Evolutionary conservation across 2,113 vertebrate genomes (phyloP).

Genomic region (Forbesichthys papilliferus): DNA sequence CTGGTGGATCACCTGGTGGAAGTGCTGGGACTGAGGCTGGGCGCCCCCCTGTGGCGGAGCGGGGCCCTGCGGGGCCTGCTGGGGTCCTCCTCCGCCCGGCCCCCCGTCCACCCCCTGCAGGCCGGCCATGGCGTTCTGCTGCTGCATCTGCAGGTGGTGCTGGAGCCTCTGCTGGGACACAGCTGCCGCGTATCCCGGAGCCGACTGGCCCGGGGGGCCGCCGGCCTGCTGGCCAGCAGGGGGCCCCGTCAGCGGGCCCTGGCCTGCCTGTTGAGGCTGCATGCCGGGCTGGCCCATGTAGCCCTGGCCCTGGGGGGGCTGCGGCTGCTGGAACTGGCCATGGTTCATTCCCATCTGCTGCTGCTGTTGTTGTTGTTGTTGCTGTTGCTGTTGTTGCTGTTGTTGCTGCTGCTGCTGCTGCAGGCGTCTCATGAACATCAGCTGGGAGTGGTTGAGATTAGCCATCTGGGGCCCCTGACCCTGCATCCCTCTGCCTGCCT

Average conservation of each 20-base stretch:
- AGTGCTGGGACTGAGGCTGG: constrained; percentile 66
- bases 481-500: constrained; percentile 22
- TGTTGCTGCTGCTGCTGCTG: constrained; percentile 75
- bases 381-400: no score
- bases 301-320: constrained; percentile 85
- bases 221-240: constrained; percentile 48
- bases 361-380: no score
- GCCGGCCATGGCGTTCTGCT: constrained; percentile 69
- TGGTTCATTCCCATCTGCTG: constrained; percentile 86
- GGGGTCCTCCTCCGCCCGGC: constrained; percentile 78
- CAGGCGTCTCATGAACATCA: constrained; percentile 53
- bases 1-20: constrained; percentile 90
- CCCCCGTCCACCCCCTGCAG: constrained; percentile 64
- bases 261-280: constrained; percentile 66
- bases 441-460: no score
- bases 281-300: constrained; percentile 84
- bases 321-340: constrained; percentile 88
- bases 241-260: constrained; percentile 42
- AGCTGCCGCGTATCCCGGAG: constrained; percentile 8
- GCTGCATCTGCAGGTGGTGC: constrained; percentile 64
- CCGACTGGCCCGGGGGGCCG: constrained; percentile 77
- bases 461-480: no score
- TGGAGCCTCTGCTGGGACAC: constrained; percentile 73
- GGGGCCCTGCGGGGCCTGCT: constrained; percentile 82
- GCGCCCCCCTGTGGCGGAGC: constrained; percentile 63